phyloP scores from a whole-genome alignment of 2,888 invertebrate species.

The Eledone cirrhosa region DNA sequence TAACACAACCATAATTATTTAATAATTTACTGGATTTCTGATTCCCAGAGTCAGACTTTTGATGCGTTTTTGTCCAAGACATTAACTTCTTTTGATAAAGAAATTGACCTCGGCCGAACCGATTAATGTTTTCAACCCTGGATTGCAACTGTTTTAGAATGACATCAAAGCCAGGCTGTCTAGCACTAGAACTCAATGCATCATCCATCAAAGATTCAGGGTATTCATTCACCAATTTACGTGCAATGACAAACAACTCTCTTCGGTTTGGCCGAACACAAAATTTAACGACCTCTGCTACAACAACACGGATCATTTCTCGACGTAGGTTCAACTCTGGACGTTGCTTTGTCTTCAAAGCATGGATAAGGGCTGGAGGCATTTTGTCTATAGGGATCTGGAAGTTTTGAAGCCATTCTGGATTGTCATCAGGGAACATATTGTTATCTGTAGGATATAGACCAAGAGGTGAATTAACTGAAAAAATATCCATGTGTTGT shows the following conservation, averaged over 20 bases:
- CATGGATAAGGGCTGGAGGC: neutral
- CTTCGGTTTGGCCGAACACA: neutral
- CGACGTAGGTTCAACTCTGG: neutral
- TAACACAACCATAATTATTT: neutral
- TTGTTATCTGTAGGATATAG: too few relatives aligned
- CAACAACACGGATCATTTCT: constrained; percentile 4
- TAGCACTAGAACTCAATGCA: neutral
- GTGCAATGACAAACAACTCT: neutral
- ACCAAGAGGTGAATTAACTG: too few relatives aligned
- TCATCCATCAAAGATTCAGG: neutral
- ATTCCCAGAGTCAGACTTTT: too few relatives aligned
- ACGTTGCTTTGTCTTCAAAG: neutral
- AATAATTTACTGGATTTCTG: neutral
- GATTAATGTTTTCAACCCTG: neutral
- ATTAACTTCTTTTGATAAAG: constrained; percentile 1
- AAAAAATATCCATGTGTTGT: too few relatives aligned
- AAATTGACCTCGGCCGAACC: neutral
- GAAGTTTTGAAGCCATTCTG: neutral
- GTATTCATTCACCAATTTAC: constrained; percentile 8
- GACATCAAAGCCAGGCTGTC: neutral
- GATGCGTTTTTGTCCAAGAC: neutral
- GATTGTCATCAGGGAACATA: neutral
- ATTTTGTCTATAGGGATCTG: constrained; percentile 3
- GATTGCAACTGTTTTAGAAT: neutral
- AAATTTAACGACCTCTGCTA: neutral